Evolutionary conservation across 2,113 vertebrate species (phyloP).

Genomic region (Rhadina sibilatrix): DNA sequence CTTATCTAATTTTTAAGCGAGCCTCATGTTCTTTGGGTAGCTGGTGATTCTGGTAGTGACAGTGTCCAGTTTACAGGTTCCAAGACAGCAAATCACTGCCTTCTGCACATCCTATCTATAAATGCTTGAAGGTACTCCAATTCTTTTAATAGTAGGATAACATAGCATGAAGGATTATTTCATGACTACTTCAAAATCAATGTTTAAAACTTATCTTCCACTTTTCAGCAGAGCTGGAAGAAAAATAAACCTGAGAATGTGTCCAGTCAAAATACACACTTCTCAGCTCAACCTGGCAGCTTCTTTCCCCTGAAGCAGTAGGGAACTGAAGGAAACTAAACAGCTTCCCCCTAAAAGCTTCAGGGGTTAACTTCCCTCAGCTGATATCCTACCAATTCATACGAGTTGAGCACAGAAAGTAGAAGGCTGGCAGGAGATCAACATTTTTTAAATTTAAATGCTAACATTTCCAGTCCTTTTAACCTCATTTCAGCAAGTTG

Average conservation of each 20-base stretch:
- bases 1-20: neutral
- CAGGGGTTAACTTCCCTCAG: constrained; percentile 7
- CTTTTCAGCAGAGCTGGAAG: neutral
- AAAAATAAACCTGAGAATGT: neutral
- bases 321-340: constrained; percentile 1
- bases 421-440: neutral
- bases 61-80: neutral
- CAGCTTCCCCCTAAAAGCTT: neutral
- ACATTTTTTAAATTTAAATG: neutral
- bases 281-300: neutral
- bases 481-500: neutral
- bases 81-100: neutral
- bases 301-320: constrained; percentile 6
- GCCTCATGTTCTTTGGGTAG: neutral
- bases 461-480: constrained; percentile 8
- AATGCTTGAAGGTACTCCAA: neutral
- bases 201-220: neutral
- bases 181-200: neutral
- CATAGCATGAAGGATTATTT: neutral
- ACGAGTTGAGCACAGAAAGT: neutral
- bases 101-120: neutral
- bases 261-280: neutral
- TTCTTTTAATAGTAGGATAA: neutral
- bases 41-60: neutral
- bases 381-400: neutral